Evolutionary conservation across 1,140 invertebrate genomes (phyloP), one percentile per base, ranked within the genome.

Genomic region (Leptinotarsa defecta): DNA sequence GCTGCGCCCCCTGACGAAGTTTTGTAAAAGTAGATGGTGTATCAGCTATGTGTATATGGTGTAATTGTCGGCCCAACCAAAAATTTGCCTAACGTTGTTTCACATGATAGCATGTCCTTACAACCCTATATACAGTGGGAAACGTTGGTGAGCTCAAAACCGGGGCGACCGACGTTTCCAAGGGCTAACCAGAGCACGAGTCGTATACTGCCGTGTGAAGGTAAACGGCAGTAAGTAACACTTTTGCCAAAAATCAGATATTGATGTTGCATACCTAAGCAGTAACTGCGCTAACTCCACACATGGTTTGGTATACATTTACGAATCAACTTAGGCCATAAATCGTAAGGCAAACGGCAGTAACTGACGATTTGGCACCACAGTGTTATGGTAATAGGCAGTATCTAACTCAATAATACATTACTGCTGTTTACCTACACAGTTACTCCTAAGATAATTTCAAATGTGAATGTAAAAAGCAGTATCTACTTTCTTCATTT

Each of bases 361-460:
- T 65, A 65, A 65, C 63, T 65, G 63, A 65, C 20, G 20, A 65
- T 65, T 15, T 65, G 19, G 8, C 49, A n/a, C 63, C 63, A 13
- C 63, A 65, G 63, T 65, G 15, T 65, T 22, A 24, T 65, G 63
- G 63, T 65, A 65, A 65, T 20, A 65, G 20, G 63, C 63, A 65
- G 63, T 24, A 65, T 65, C 63, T 65, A 20, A 65, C 63, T 65
- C 20, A 65, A 13, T 65, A 65, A 20, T 20, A 15, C 13, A 27
- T 65, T 65, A 65, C 63, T 4, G 63, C 63, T 65, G 63, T 65
- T 65, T 65, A 13, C 63, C 63, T 65, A 65, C 63, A 65, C 63
- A 65, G 19, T 65, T 22, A 65, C 13, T 65, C 20, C 13, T 15
- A 65, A 65, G 13, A 65, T 65, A 65, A 20, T n/a, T 65, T 22